Base-by-base conservation (phyloP, 1,140 invertebrate genomes). In the Pteromalus puparum region DNA sequence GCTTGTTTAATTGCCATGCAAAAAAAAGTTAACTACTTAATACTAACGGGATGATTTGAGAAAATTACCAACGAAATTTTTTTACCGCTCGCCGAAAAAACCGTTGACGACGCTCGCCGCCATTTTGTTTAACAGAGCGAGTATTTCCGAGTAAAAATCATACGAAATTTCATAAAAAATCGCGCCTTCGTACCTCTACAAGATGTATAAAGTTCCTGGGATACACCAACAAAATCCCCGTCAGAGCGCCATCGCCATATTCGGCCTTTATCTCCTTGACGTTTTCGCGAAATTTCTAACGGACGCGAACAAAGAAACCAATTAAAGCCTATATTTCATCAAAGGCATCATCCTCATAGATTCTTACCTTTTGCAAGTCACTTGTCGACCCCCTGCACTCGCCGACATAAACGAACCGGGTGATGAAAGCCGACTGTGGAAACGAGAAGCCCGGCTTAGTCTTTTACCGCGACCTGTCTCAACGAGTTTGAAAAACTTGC, bases 171-270 rank as follows among this genome's bases (percentile, higher is more conserved):
- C 38, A 42, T 0, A 42, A 42, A 42, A 42, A 42, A 42, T 42
- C 6, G 38, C 9, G 10, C 34, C 70, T 68, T 42, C 0, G 81
- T 85, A 91, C 90, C 86, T 90, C 90, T 12, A 90, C 75, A 21
- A 89, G 42, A 65, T 90, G 89, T 6, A 91, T 3, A 21, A 89
- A 90, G 86, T 67, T 85, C 26, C 65, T 61, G 3, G 88, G 87
- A 84, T 91, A 90, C 2, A 90, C 34, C 1, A 91, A 68, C 6
- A 91, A 82, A 7, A 90, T 61, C 74, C 90, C 90, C 28, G 80
- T 87, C 4, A 90, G 65, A 3, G 18, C 15, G 24, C 77, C 46
- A 5, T 88, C 83, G 0, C 2, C 75, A 34, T 87, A 84, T 82
- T 90, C 86, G 24, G 21, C 42, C 24, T 84, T 83, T n/a, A 90